Conservation (phyloP, 2,113 vertebrate species). For the Pantherophis guttatus region DNA sequence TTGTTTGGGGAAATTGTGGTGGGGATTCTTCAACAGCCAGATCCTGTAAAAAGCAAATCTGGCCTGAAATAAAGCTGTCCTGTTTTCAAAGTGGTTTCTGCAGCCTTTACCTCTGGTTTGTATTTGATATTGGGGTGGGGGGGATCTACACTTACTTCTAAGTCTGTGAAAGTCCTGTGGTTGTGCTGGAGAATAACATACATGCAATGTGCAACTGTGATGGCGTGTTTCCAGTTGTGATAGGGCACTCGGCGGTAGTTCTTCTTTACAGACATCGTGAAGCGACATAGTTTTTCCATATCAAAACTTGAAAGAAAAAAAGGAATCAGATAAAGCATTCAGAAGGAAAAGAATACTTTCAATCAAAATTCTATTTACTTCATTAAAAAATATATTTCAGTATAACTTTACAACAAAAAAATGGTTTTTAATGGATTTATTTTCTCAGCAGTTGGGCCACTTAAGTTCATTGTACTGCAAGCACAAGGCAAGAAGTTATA, state of each 20-base stretch:
- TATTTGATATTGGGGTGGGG: background rate
- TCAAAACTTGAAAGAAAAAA: slow-evolving; percentile 82
- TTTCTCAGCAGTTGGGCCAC: background rate
- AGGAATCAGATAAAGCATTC: background rate
- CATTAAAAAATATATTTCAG: background rate
- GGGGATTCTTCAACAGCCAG: background rate
- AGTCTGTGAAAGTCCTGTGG: slow-evolving; percentile 85
- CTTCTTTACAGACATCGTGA: slow-evolving; percentile 98
- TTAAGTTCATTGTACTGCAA: background rate
- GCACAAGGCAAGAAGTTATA: background rate
- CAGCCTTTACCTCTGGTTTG: background rate
- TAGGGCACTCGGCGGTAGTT: slow-evolving; percentile 98
- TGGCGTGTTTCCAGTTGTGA: slow-evolving; percentile 98
- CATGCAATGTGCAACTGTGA: slow-evolving; percentile 97
- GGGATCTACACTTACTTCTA: slow-evolving; percentile 80
- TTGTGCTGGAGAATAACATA: slow-evolving; percentile 92
- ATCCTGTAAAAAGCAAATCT: background rate
- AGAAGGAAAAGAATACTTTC: background rate
- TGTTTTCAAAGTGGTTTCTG: background rate
- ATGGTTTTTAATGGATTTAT: background rate
- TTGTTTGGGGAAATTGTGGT: background rate
- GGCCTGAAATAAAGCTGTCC: background rate
- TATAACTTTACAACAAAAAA: background rate
- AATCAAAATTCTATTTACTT: background rate
- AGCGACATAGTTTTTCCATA: slow-evolving; percentile 93